Conservation (phyloP, 1,140 invertebrate species). For the Brachionus asplanchnoidis region DNA sequence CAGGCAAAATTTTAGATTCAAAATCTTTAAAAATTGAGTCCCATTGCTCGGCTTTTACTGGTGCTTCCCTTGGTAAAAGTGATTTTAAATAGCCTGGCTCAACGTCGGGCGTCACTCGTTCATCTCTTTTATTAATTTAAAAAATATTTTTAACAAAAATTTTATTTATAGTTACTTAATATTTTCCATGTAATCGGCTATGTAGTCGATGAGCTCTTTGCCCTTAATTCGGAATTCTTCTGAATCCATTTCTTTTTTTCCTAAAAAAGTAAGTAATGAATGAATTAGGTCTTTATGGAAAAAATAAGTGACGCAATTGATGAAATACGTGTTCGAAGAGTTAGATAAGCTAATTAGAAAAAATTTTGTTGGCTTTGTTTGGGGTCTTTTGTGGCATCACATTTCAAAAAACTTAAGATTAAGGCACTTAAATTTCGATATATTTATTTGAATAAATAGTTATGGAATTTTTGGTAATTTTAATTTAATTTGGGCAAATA, state of each 20-base stretch:
- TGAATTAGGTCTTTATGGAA: not conserved
- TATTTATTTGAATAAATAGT: not conserved
- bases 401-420: slow-evolving; percentile 22
- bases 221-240: slow-evolving; percentile 80
- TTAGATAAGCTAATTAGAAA: not conserved
- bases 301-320: not conserved
- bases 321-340: not conserved
- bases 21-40: slow-evolving; percentile 88
- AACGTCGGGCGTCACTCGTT: slow-evolving; percentile 80
- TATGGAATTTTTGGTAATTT: not conserved
- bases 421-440: not conserved
- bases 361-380: not conserved
- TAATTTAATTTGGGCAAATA: not conserved
- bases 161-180: slow-evolving; percentile 56
- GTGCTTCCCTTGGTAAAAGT: slow-evolving; percentile 75
- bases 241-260: slow-evolving; percentile 68
- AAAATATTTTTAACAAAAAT: not conserved
- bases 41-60: slow-evolving; percentile 79
- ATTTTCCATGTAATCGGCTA: slow-evolving; percentile 86
- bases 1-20: slow-evolving; percentile 93
- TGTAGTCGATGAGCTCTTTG: slow-evolving; percentile 96
- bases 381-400: slow-evolving; percentile 5
- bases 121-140: slow-evolving; percentile 45
- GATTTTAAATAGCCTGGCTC: slow-evolving; percentile 79
- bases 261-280: not conserved